phyloP scores from a whole-genome alignment of 2,888 invertebrate species.

The Leptopilina myrica region DNA sequence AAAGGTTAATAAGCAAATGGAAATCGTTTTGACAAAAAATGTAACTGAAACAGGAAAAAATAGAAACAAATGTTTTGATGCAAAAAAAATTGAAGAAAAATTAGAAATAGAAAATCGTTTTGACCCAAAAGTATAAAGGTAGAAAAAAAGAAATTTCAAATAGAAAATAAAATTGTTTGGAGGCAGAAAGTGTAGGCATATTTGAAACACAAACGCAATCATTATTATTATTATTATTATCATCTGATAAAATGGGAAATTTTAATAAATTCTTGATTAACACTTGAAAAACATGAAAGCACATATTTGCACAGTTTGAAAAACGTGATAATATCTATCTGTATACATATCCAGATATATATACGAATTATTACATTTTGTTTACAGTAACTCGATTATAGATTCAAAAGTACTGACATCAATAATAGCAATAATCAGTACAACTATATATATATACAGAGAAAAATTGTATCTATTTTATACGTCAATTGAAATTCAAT shows the following conservation, averaged over 20 bases:
- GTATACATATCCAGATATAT: not conserved
- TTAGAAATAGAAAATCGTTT: too few species aligned
- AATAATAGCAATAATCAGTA: constrained; percentile 27
- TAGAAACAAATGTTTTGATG: too few species aligned
- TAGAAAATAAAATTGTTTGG: too few species aligned
- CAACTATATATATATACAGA: not conserved
- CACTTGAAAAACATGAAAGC: not conserved
- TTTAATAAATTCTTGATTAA: not conserved
- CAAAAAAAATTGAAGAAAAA: too few species aligned
- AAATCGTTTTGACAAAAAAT: too few species aligned
- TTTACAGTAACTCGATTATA: constrained; percentile 7
- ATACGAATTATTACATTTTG: constrained; percentile 11
- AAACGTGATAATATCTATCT: not conserved
- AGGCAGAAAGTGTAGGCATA: too few species aligned
- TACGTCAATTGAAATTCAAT: constrained; percentile 11
- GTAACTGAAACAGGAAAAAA: too few species aligned
- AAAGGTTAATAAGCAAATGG: too few species aligned
- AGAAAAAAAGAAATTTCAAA: too few species aligned
- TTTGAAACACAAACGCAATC: too few species aligned
- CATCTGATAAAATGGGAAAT: not conserved
- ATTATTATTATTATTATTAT: too few species aligned
- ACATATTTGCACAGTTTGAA: constrained; percentile 28
- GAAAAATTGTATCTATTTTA: not conserved
- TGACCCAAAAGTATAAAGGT: too few species aligned
- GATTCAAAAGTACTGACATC: not conserved